Conservation (phyloP, 2,113 vertebrate genomes). For the Cyrtonyx montezumae region DNA sequence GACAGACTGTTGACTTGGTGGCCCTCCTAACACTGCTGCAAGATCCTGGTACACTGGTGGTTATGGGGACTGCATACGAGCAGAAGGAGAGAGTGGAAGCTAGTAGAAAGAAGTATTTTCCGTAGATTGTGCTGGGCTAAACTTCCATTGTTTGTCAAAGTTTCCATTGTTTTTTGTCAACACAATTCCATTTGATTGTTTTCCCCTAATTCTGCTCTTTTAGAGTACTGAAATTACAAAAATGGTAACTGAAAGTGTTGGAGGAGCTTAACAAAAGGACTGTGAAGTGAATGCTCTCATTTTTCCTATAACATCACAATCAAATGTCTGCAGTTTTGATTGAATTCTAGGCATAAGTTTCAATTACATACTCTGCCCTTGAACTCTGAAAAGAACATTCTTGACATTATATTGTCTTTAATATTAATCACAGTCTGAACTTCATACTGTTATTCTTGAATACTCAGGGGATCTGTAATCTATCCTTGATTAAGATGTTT, state of each 20-base stretch:
- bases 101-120: background rate
- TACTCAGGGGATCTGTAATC: background rate
- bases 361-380: background rate
- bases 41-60: background rate
- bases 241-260: background rate
- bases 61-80: background rate
- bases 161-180: background rate
- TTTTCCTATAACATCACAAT: background rate
- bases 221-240: background rate
- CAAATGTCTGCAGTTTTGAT: background rate
- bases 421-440: background rate
- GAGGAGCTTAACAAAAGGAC: background rate
- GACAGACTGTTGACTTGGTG: background rate
- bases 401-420: background rate
- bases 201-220: background rate
- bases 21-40: background rate
- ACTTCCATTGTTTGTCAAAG: background rate
- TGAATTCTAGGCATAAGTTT: background rate
- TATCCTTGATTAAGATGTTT: background rate
- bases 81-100: background rate
- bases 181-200: background rate
- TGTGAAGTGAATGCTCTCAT: accelerated
- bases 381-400: background rate
- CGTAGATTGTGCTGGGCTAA: background rate
- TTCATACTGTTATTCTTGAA: background rate